Percentiles rank a stretch among this genome's conserved stretches.
Conservation (phyloP, 2,797 vertebrate species). For the Clarias platycephalus region DNA sequence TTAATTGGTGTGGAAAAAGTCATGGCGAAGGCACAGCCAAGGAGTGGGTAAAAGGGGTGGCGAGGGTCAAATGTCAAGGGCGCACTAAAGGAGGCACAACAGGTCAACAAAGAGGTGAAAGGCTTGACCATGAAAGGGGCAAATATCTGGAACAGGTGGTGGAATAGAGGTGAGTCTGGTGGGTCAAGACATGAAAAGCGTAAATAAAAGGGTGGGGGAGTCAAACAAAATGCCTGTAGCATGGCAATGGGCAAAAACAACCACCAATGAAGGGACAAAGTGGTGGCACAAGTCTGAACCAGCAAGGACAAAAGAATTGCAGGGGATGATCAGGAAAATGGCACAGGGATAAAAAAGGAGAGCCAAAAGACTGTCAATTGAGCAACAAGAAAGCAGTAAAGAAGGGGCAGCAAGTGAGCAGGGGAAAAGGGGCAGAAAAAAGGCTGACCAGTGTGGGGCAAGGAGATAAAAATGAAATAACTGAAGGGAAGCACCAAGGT, state of each 20-base stretch:
- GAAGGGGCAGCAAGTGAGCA: neutral
- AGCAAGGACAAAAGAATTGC: neutral
- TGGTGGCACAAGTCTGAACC: neutral
- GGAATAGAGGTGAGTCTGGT: neutral
- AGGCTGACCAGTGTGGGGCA: neutral
- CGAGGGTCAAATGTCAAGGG: neutral
- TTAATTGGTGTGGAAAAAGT: neutral
- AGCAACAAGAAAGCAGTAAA: neutral
- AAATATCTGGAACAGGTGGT: neutral
- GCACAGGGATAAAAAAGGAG: neutral
- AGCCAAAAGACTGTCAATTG: neutral
- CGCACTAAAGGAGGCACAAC: neutral
- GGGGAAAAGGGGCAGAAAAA: neutral
- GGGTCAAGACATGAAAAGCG: too few relatives aligned
- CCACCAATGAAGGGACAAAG: neutral
- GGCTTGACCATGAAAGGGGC: neutral
- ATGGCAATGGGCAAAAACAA: too few relatives aligned
- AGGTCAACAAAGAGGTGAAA: neutral
- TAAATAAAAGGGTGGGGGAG: too few relatives aligned
- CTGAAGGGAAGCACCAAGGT: too few relatives aligned
- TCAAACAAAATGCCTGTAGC: neutral
- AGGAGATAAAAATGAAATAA: neutral
- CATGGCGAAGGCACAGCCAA: neutral
- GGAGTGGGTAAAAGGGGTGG: neutral
- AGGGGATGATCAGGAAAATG: neutral